phyloP scores from a whole-genome alignment of 2,113 vertebrate genomes.

The Serilophus lunatus region DNA sequence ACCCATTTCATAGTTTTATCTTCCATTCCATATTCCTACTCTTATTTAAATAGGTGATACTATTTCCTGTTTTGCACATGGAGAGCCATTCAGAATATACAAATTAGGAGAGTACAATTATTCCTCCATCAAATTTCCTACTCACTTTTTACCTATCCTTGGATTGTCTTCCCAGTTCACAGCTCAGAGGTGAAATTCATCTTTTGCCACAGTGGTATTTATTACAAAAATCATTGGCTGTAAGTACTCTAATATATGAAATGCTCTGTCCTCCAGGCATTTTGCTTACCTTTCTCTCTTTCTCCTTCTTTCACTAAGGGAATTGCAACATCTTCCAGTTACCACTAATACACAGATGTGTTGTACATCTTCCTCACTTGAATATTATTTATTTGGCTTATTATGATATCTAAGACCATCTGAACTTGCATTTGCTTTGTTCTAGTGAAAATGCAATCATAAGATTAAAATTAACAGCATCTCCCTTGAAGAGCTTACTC shows the following conservation, averaged over 20 bases:
- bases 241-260: background rate
- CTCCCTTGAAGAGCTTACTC: background rate
- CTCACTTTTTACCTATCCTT: background rate
- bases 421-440: background rate
- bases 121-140: background rate
- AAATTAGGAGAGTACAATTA: background rate
- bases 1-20: background rate
- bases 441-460: background rate
- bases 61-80: background rate
- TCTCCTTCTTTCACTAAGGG: background rate
- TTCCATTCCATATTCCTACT: background rate
- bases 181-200: background rate
- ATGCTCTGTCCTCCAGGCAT: background rate
- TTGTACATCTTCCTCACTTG: background rate
- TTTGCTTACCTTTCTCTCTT: background rate
- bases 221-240: background rate
- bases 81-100: background rate
- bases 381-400: background rate
- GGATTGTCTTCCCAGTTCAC: background rate
- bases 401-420: background rate
- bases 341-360: background rate
- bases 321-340: background rate
- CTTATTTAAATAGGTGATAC: background rate
- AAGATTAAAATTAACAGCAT: background rate
- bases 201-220: background rate